These are phyloP conservation scores for Platichthys stellatus DNA, from an alignment of 2,113 vertebrate genomes.

Conservation along the genomic window DNA sequence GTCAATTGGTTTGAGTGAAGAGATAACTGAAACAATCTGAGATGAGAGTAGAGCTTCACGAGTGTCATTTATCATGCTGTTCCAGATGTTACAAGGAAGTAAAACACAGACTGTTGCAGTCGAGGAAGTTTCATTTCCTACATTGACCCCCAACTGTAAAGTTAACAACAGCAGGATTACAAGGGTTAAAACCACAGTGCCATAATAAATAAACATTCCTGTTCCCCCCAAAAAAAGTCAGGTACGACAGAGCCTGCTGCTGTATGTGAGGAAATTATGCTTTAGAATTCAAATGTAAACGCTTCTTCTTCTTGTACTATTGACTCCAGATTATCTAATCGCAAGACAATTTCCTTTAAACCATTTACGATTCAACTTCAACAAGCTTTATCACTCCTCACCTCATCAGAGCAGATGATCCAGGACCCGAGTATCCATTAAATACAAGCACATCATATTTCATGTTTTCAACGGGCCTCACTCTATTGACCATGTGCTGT, in stretches of 20 bases:
- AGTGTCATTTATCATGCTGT: constrained; percentile 12
- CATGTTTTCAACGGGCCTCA: constrained; percentile 21
- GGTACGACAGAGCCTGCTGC: not conserved
- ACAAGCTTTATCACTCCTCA: constrained; percentile 5
- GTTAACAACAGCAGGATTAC: constrained; percentile 15
- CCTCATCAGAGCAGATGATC: constrained; percentile 25
- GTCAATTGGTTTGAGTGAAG: constrained; percentile 33
- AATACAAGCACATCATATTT: constrained; percentile 38
- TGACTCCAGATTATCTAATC: constrained; percentile 19
- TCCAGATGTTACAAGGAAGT: constrained; percentile 17
- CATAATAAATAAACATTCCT: constrained; percentile 38
- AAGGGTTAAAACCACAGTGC: constrained; percentile 58
- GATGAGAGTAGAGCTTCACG: constrained; percentile 5
- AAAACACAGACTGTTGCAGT: constrained; percentile 1
- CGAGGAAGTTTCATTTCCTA: constrained; percentile 29
- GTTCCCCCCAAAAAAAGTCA: not conserved
- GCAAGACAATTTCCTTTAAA: constrained; percentile 26
- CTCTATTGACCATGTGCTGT: constrained; percentile 44
- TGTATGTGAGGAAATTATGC: not conserved
- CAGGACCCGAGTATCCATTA: constrained; percentile 27
- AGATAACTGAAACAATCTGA: constrained; percentile 21
- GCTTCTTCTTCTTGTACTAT: constrained; percentile 23
- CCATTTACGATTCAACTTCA: not conserved
- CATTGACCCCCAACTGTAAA: constrained; percentile 10
- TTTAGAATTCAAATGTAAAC: not conserved